These are phyloP conservation scores for Drosophila emarginata DNA, from an alignment of 2,888 invertebrate genomes.

Conservation along the genomic window DNA sequence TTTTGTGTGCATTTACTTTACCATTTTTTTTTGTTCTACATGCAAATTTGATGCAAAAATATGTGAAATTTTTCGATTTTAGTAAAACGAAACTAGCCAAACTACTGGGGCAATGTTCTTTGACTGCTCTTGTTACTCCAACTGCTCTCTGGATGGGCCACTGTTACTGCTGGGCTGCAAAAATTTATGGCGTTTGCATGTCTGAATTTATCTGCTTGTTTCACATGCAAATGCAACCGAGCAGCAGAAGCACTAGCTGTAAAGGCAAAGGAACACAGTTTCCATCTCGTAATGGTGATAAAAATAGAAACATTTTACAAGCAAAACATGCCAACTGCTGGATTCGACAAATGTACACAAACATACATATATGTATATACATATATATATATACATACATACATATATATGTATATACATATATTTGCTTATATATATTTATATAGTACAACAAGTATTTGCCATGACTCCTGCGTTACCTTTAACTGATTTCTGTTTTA, in stretches of 20 bases:
- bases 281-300: constrained; percentile 69
- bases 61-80: constrained; percentile 75
- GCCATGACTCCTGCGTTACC: constrained; percentile 30
- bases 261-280: constrained; percentile 5
- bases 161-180: constrained; percentile 29
- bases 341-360: constrained; percentile 11
- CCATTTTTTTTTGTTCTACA: constrained; percentile 23
- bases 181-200: constrained; percentile 72
- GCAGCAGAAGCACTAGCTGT: constrained; percentile 17
- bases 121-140: constrained; percentile 33
- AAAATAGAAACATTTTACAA: constrained; percentile 69
- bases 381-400: neutral
- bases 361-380: neutral
- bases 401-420: constrained; percentile 25
- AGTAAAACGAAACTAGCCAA: constrained; percentile 47
- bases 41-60: constrained; percentile 74
- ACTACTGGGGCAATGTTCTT: constrained; percentile 15
- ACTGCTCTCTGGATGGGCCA: constrained; percentile 23
- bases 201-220: constrained; percentile 77
- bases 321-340: constrained; percentile 41
- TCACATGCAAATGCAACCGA: constrained; percentile 74
- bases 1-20: too few relatives aligned
- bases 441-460: constrained; percentile 27
- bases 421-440: constrained; percentile 10
- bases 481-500: constrained; percentile 67